Percentiles rank a stretch among this genome's conserved stretches.
Evolutionary conservation across 2,888 invertebrate genomes (phyloP).

Genomic region (Orthosia gothica): DNA sequence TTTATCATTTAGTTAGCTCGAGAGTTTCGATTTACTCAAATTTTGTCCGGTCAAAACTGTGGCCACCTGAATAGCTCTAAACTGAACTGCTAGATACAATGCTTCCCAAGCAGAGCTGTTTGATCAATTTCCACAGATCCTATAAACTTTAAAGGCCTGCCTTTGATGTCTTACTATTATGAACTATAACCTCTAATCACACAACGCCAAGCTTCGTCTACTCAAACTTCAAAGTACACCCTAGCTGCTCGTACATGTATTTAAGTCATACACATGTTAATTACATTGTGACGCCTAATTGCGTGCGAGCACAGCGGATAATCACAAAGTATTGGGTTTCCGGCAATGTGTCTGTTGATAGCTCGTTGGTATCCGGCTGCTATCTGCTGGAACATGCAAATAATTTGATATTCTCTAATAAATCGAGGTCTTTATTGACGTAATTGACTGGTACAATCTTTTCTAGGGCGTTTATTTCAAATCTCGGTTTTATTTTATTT

Average conservation of each 20-base stretch:
- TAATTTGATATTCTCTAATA: conserved; percentile 36
- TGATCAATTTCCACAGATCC: not conserved
- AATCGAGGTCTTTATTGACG: conserved; percentile 21
- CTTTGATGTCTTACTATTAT: too few species aligned
- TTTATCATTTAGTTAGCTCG: too few species aligned
- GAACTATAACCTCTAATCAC: not conserved
- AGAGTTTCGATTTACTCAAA: too few species aligned
- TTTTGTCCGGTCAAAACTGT: too few species aligned
- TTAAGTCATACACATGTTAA: conserved; percentile 38
- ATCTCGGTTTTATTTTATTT: not conserved
- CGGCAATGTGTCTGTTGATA: conserved; percentile 62
- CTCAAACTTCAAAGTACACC: conserved; percentile 32
- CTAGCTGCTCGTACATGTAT: conserved; percentile 8
- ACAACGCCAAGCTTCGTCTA: not conserved
- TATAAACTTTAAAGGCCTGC: too few species aligned
- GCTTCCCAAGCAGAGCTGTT: not conserved
- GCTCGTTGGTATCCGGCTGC: conserved; percentile 52
- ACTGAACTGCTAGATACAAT: too few species aligned
- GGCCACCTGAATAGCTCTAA: too few species aligned
- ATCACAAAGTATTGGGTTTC: conserved; percentile 57
- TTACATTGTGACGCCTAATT: conserved; percentile 47
- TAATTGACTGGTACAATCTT: conserved; percentile 19
- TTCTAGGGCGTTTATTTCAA: not conserved
- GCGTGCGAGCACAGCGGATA: conserved; percentile 44
- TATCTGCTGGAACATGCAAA: conserved; percentile 49